These are phyloP conservation scores for Theretra japonica DNA, from an alignment of 2,888 invertebrate species.

Conservation along the genomic window DNA sequence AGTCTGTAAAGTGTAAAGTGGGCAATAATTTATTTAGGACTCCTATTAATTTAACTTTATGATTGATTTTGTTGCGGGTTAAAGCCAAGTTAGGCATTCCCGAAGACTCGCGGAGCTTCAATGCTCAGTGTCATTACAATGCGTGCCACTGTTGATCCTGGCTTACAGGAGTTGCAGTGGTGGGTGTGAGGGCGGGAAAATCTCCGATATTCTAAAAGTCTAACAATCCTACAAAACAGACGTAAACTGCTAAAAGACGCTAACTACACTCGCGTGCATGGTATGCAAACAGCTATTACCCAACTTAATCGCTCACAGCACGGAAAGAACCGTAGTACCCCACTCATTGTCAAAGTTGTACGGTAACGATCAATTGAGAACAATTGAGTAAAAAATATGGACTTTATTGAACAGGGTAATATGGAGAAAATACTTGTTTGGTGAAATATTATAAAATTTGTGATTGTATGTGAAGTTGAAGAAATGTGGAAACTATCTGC, in stretches of 20 bases:
- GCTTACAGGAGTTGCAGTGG: too few relatives aligned
- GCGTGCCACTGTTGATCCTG: too few relatives aligned
- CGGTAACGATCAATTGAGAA: slow-evolving; percentile 1
- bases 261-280: neutral
- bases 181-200: too few relatives aligned
- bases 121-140: too few relatives aligned
- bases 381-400: neutral
- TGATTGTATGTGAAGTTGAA: too few relatives aligned
- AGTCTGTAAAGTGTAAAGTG: too few relatives aligned
- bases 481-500: too few relatives aligned
- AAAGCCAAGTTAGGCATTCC: too few relatives aligned
- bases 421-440: neutral
- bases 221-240: neutral
- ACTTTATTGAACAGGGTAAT: neutral
- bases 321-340: neutral
- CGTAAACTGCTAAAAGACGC: neutral
- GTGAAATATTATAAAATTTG: neutral
- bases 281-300: slow-evolving; percentile 1
- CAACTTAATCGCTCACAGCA: neutral
- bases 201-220: neutral
- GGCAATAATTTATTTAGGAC: too few relatives aligned
- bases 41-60: too few relatives aligned
- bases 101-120: too few relatives aligned
- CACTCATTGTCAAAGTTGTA: neutral
- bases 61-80: too few relatives aligned